A percentile compares a stretch with the other conserved stretches of the same genome.
Conservation (phyloP, 2,797 vertebrate genomes). For the Rhinatrema bivittatum region DNA sequence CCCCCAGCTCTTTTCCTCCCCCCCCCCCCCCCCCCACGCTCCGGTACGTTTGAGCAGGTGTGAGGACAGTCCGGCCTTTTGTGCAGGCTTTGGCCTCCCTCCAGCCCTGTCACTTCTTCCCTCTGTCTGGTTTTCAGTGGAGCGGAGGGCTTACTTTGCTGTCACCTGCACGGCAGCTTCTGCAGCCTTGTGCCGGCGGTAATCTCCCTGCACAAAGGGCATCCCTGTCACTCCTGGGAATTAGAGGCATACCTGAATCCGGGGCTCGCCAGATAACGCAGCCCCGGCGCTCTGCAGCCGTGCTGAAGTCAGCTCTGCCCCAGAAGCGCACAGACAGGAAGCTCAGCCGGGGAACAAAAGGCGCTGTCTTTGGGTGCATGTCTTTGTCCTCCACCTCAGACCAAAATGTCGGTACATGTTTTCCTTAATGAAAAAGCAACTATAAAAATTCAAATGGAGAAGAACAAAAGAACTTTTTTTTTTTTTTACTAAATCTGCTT, state of each 20-base stretch:
- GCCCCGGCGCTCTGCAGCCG: background rate
- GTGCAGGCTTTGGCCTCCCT: slow-evolving; percentile 33
- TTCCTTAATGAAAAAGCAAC: too few species aligned
- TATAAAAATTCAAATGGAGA: too few species aligned
- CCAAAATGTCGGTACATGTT: too few species aligned
- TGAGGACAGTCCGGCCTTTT: slow-evolving; percentile 58
- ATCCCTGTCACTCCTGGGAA: slow-evolving; percentile 38
- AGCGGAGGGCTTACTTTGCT: slow-evolving; percentile 23
- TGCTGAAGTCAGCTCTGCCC: too few species aligned
- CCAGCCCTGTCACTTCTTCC: slow-evolving; percentile 40
- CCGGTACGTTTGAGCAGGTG: slow-evolving; percentile 43
- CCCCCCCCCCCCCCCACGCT: slow-evolving; percentile 14
- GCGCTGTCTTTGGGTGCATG: too few species aligned
- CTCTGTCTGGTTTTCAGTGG: background rate
- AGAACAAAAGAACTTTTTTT: too few species aligned
- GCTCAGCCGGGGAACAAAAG: too few species aligned
- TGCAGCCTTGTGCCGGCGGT: slow-evolving; percentile 15
- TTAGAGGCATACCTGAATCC: background rate
- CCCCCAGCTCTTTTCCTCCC: slow-evolving; percentile 17
- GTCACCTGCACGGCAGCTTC: slow-evolving; percentile 26
- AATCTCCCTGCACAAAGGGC: slow-evolving; percentile 46
- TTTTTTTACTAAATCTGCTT: too few species aligned
- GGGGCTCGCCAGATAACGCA: background rate
- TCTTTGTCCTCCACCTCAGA: too few species aligned
- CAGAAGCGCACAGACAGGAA: too few species aligned